These are phyloP conservation scores for Eustalomyia histrio DNA, from an alignment of 2,888 invertebrate species.

Conservation along the genomic window DNA sequence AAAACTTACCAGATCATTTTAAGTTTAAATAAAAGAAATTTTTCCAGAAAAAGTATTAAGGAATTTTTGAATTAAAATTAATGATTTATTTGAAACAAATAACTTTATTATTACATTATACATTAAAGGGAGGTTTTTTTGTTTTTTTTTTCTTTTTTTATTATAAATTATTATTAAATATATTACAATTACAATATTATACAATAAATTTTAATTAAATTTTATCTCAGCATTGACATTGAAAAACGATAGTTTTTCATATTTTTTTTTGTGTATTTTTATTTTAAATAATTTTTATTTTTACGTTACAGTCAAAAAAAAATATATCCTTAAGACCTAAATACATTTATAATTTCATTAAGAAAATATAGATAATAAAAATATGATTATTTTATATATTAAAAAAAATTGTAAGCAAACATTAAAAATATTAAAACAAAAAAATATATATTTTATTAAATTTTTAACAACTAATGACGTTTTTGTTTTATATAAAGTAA, in stretches of 20 bases:
- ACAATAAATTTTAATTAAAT: conserved; percentile 62
- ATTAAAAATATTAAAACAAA: conserved; percentile 53
- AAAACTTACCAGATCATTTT: not conserved
- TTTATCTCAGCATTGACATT: conserved; percentile 65
- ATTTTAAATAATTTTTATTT: conserved; percentile 27
- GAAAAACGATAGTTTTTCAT: conserved; percentile 43
- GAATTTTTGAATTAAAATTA: conserved; percentile 74
- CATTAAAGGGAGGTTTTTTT: conserved; percentile 68
- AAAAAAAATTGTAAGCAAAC: conserved; percentile 62
- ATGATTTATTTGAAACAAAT: conserved; percentile 80
- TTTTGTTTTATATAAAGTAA: conserved; percentile 52
- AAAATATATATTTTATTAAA: conserved; percentile 30
- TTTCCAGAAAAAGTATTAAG: not conserved
- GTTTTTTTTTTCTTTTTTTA: conserved; percentile 68
- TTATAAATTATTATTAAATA: conserved; percentile 71
- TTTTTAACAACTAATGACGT: conserved; percentile 54
- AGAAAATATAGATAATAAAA: conserved; percentile 59
- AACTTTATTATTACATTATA: conserved; percentile 78
- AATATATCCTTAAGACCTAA: conserved; percentile 50
- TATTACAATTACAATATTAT: conserved; percentile 72
- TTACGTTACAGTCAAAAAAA: not conserved
- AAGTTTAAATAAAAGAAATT: not conserved
- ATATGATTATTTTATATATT: conserved; percentile 51
- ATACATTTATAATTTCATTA: conserved; percentile 53
- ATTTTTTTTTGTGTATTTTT: conserved; percentile 35